Percentiles rank a stretch among this genome's conserved stretches.
Evolutionary conservation across 2,888 invertebrate genomes (phyloP).

Genomic region (Caenorhabditis sp.): DNA sequence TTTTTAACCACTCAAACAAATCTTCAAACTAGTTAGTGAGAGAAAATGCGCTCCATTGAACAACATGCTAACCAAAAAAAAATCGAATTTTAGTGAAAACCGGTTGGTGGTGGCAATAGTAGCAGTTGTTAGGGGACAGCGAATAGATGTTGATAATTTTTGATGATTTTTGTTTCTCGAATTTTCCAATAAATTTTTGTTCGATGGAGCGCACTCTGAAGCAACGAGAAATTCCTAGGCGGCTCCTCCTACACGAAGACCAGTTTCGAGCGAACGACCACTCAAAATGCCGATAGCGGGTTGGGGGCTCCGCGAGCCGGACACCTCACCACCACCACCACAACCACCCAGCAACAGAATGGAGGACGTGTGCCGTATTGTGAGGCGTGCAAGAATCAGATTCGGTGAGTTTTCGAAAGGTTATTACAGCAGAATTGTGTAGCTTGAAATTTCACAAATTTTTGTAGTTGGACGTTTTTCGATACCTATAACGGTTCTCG

Average conservation of each 20-base stretch:
- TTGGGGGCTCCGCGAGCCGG: conserved; percentile 24
- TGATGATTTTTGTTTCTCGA: background rate
- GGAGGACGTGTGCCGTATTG: conserved; percentile 74
- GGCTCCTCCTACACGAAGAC: conserved; percentile 59
- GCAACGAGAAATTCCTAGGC: background rate
- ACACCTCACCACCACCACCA: conserved; percentile 56
- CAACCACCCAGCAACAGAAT: conserved; percentile 37
- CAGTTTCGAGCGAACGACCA: conserved; percentile 60
- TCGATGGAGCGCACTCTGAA: conserved; percentile 14
- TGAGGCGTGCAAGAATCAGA: conserved; percentile 78
- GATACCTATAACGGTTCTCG: background rate
- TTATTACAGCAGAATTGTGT: background rate
- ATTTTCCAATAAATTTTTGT: conserved; percentile 28
- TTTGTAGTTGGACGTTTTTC: background rate
- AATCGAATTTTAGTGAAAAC: background rate
- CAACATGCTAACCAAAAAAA: background rate
- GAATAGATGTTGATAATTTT: conserved; percentile 12
- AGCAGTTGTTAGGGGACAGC: conserved; percentile 5
- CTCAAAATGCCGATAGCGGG: conserved; percentile 4
- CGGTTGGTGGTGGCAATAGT: background rate
- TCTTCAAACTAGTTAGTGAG: no score
- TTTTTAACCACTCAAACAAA: no score
- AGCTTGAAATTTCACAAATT: background rate
- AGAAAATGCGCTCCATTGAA: conserved; percentile 16
- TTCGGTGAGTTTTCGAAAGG: conserved; percentile 67